Base-by-base conservation (phyloP, 2,797 vertebrate genomes). In the Falco columbarius region DNA sequence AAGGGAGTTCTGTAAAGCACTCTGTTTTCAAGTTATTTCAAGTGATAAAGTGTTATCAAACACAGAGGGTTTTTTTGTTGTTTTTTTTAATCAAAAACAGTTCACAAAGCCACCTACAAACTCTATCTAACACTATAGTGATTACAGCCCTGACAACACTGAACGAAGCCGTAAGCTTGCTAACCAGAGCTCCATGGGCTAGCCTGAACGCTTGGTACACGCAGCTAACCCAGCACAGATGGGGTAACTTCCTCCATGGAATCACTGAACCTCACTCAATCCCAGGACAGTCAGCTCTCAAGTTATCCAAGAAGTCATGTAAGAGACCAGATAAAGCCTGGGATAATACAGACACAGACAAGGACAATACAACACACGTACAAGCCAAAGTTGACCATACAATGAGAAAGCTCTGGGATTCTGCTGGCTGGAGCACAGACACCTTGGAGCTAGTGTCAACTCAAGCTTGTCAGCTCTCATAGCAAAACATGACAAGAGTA, bases 141-240 rank as follows among this genome's bases (percentile, higher is more conserved):
- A 36, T 44, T n/a, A 34, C 1, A 1, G 70, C 46, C 32, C 42
- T 36, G 36, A 68, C 24, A 91, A 21, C 8, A 20, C 11, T 3
- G 29, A 74, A 23, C n/a, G 38, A 54, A 89, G 59, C 38, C 3
- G 8, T 1, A 55, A 56, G 23, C 38, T 49, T 32, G 34, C 26
- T 74, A 24, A 62, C 21, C 30, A 65, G 62, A 89, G 32, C 20
- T 74, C 55, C 20, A 12, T 3, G 5, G 34, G 40, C 71, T 62
- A 18, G 42, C 20, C 19, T 30, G 34, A 67, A 15, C 3, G 30
- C 24, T 36, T 3, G 3, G 20, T 34, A 54, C 30, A 8, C 18
- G 26, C 47, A 61, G 32, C 26, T 54, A 65, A 44, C 62, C 36
- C 0, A 0, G 7, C 34, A 51, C 1, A 72, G 40, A 34, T 1